Evolutionary conservation across 2,888 invertebrate genomes (phyloP), one percentile per base, ranked within the genome.

Genomic region (Idaea biselata): DNA sequence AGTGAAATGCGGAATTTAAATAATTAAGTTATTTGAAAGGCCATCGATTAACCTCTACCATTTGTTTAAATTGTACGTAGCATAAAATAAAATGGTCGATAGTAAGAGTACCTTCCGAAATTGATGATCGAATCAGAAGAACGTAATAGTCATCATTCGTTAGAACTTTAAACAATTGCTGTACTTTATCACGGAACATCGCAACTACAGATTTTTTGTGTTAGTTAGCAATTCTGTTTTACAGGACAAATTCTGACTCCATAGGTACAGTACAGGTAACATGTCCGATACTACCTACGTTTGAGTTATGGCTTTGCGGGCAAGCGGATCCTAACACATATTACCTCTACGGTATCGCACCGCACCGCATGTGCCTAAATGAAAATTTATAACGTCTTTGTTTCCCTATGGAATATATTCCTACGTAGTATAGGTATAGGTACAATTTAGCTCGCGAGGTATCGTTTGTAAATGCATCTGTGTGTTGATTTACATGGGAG

Each of bases 361-460:
- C 77, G 80, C 72, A 72, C 76, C 78, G 81, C 79, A 78, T 80
- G 79, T 74, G 76, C 78, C 81, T 81, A 82, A 84, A 87, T 84
- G 81, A 76, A 84, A 84, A 87, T 87, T 86, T 87, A 88, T 85
- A 78, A 75, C 78, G 71, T 73, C 73, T 78, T 77, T 76, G 73
- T 74, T 75, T 75, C 73, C 73, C 65, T 70, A 69, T 72, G 66
- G 69, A 74, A 77, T 75, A 77, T 76, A 78, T 76, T 72, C 69
- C 70, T 68, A 65, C 68, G 64, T 56, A 67, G 25, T 25, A n/a
- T n/a, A 25, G 70, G 65, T 71, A 69, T 69, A 25, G 63, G 61
- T 65, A 68, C 60, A 69, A 66, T 67, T 67, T 63, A 54, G 63
- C 60, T 62, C 63, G 63, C 14, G 63, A 58, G 57, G 53, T 60